A percentile compares a stretch with the other conserved stretches of the same genome.
These are phyloP conservation scores for Lasioglossum villosulum DNA, from an alignment of 2,888 invertebrate species.

Conservation along the genomic window DNA sequence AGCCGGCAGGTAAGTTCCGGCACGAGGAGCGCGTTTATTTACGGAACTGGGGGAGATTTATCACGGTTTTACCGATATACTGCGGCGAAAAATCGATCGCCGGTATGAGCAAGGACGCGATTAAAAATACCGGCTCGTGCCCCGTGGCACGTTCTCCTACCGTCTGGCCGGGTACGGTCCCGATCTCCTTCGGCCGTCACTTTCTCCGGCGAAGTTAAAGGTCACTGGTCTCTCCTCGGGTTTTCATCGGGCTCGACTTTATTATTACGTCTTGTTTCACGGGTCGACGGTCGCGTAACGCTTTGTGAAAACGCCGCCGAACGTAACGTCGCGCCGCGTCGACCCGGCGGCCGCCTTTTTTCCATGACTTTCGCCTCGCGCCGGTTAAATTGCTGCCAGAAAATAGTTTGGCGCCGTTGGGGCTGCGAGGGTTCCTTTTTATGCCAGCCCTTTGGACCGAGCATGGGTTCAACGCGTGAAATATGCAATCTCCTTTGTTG, in stretches of 20 bases:
- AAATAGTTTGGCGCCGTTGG: background rate
- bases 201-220: constrained; percentile 59
- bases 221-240: constrained; percentile 48
- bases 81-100: constrained; percentile 32
- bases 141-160: constrained; percentile 16
- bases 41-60: constrained; percentile 23
- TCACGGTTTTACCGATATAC: constrained; percentile 33
- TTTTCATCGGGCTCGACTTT: constrained; percentile 28
- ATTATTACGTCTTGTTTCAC: constrained; percentile 45
- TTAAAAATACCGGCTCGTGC: constrained; percentile 45
- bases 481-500: background rate
- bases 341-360: background rate
- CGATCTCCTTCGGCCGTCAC: constrained; percentile 45
- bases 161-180: constrained; percentile 30
- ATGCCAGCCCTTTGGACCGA: background rate
- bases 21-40: constrained; percentile 33
- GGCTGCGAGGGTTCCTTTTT: background rate
- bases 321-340: background rate
- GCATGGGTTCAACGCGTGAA: background rate
- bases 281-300: constrained; percentile 37
- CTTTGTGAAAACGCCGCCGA: constrained; percentile 35
- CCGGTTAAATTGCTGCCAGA: background rate
- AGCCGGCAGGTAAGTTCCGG: background rate
- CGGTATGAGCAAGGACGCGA: constrained; percentile 40
- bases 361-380: constrained; percentile 31